Percentiles rank a stretch among this genome's conserved stretches.
Conservation (phyloP, 2,113 vertebrate species). For the Menura novaehollandiae region DNA sequence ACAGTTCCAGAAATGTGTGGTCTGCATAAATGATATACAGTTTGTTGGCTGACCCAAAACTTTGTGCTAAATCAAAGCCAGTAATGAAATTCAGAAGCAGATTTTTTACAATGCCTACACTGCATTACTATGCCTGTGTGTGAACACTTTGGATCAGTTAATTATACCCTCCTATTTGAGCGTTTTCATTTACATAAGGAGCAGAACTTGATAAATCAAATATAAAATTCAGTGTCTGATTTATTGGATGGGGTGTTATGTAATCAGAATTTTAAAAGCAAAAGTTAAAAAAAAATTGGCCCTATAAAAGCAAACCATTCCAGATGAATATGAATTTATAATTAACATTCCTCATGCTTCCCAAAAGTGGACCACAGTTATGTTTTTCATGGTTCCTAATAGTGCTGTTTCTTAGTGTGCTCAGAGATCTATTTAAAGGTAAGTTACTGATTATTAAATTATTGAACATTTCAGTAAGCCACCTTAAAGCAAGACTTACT, state of each 20-base stretch:
- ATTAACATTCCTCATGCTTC: background rate
- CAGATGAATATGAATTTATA: background rate
- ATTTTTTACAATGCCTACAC: background rate
- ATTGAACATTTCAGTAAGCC: background rate
- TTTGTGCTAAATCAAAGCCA: background rate
- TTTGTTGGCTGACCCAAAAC: conserved; percentile 13
- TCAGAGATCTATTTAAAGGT: background rate
- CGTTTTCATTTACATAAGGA: background rate
- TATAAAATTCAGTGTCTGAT: background rate
- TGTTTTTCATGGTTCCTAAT: background rate
- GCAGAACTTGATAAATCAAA: conserved; percentile 5
- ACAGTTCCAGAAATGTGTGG: background rate
- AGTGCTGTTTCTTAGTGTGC: background rate
- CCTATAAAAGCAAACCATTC: background rate
- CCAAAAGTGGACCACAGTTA: background rate
- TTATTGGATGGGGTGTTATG: conserved; percentile 5
- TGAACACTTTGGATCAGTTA: background rate
- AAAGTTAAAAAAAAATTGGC: background rate
- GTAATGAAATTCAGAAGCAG: conserved; percentile 20
- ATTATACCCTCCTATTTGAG: background rate
- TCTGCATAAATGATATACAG: background rate
- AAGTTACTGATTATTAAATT: background rate
- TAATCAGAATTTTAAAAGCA: conserved; percentile 27
- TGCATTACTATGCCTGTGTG: background rate
- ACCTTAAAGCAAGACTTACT: background rate